phyloP scores from a whole-genome alignment of 2,888 invertebrate species.

The Lasioglossum oenotherae region DNA sequence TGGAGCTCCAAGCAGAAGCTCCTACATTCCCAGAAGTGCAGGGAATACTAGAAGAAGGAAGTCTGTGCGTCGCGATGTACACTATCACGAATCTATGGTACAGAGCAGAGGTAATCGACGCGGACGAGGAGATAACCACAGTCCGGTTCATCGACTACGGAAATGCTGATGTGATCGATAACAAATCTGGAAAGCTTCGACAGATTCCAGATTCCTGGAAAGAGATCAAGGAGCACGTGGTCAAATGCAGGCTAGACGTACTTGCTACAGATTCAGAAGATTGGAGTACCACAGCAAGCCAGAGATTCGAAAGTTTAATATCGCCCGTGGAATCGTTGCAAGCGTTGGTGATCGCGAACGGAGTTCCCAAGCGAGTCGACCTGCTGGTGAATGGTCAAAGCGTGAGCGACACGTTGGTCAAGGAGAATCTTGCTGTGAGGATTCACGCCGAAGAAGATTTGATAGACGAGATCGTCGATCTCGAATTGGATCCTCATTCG shows the following conservation, averaged over 20 bases:
- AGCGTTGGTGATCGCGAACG: constrained; percentile 79
- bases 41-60: constrained; percentile 86
- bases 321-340: constrained; percentile 54
- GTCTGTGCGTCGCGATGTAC: constrained; percentile 91
- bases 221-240: constrained; percentile 86
- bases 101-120: constrained; percentile 94
- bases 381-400: constrained; percentile 80
- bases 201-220: constrained; percentile 87
- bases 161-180: constrained; percentile 90
- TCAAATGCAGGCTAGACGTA: constrained; percentile 89
- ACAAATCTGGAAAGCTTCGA: constrained; percentile 87
- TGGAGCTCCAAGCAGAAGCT: constrained; percentile 87
- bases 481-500: constrained; percentile 84
- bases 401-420: constrained; percentile 75
- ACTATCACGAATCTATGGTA: constrained; percentile 95
- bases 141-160: constrained; percentile 92
- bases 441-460: constrained; percentile 71
- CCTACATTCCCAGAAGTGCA: constrained; percentile 86
- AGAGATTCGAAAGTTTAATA: constrained; percentile 85
- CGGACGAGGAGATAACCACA: constrained; percentile 90
- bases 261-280: constrained; percentile 88
- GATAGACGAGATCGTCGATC: constrained; percentile 74
- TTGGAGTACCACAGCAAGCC: constrained; percentile 87
- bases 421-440: constrained; percentile 72
- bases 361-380: constrained; percentile 80